These are phyloP conservation scores for Sarotherodon lohbergeri DNA, from an alignment of 2,113 vertebrate genomes.

Conservation along the genomic window DNA sequence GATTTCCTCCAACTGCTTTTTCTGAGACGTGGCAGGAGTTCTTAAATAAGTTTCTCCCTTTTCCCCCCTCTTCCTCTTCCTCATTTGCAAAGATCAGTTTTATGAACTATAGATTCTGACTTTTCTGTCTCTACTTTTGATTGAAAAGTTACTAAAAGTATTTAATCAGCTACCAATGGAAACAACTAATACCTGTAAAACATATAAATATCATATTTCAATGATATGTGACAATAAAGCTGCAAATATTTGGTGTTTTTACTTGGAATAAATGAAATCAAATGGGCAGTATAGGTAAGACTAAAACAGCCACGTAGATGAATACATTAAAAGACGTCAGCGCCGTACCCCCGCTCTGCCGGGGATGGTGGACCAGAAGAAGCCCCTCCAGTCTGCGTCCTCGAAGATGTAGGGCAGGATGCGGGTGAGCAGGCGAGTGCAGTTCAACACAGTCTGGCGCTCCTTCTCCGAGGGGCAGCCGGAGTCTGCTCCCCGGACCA, in stretches of 20 bases:
- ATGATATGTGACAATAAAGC: not conserved
- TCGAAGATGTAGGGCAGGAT: slow-evolving; percentile 98
- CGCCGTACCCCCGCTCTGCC: slow-evolving; percentile 79
- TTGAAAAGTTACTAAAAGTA: not conserved
- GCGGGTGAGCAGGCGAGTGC: slow-evolving; percentile 86
- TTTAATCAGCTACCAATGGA: not conserved
- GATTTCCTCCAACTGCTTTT: not conserved
- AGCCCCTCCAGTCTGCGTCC: slow-evolving; percentile 97
- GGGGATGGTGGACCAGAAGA: slow-evolving; percentile 97
- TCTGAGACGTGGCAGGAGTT: not conserved
- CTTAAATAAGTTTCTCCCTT: rapidly evolving
- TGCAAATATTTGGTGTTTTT: not conserved
- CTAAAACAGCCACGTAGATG: not conserved
- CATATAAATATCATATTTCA: not conserved
- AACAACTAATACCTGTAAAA: not conserved
- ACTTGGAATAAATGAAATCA: not conserved
- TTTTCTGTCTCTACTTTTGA: not conserved
- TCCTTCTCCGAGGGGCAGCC: slow-evolving; percentile 86
- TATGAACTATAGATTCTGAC: not conserved
- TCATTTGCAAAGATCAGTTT: not conserved
- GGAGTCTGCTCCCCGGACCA: slow-evolving; percentile 84
- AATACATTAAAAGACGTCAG: not conserved
- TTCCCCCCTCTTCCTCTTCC: rapidly evolving
- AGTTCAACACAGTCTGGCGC: slow-evolving; percentile 85
- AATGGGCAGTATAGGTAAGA: rapidly evolving